Conservation (phyloP, 2,797 vertebrate species). For the Phylloscopus collybita region DNA sequence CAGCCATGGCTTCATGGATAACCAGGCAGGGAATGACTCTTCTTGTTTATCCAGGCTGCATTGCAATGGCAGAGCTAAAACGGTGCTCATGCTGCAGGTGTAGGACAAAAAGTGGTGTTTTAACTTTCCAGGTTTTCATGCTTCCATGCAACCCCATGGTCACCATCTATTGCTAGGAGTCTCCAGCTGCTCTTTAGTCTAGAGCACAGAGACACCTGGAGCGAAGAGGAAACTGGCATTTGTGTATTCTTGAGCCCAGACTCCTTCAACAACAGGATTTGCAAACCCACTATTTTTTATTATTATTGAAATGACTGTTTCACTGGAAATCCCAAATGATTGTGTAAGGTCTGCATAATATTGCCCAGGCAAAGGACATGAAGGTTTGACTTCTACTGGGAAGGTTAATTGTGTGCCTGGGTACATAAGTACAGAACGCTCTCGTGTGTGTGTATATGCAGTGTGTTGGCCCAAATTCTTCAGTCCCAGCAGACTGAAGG, state of each 20-base stretch:
- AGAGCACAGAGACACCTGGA: not conserved
- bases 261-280: not conserved
- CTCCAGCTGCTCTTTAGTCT: not conserved
- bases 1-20: not conserved
- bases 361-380: not conserved
- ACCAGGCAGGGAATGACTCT: not conserved
- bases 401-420: not conserved
- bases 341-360: not conserved
- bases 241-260: not conserved
- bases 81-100: rapidly evolving
- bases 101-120: not conserved
- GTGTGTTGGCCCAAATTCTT: not conserved
- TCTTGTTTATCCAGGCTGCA: rapidly evolving
- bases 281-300: not conserved
- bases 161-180: not conserved
- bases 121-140: not conserved
- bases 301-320: not conserved
- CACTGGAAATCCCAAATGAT: not conserved
- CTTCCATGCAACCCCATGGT: not conserved
- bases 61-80: not conserved
- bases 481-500: not conserved
- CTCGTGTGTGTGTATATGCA: not conserved
- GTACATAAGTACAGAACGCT: not conserved
- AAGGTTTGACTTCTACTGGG: not conserved
- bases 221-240: not conserved